phyloP scores from a whole-genome alignment of 1,140 invertebrate genomes.

The Heliconius hewitsoni region DNA sequence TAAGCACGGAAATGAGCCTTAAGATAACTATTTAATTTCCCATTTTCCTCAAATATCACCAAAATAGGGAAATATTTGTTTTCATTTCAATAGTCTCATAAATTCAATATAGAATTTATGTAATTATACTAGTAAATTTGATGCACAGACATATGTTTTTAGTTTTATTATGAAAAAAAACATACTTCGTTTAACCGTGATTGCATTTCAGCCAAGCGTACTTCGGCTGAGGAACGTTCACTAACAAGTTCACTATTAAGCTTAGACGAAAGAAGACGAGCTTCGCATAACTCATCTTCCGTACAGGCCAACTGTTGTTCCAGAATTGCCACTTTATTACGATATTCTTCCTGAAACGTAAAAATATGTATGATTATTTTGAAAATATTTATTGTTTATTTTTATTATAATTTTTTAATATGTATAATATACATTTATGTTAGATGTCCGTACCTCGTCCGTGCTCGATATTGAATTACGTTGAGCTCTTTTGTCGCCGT shows the following conservation, averaged over 20 bases:
- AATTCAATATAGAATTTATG: neutral
- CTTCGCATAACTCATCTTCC: constrained; percentile 94
- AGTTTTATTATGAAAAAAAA: neutral
- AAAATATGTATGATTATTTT: neutral
- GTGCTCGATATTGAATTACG: constrained; percentile 79
- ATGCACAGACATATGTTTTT: neutral
- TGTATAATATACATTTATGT: neutral
- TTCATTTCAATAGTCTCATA: neutral
- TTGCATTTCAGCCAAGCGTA: constrained; percentile 93
- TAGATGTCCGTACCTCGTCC: constrained; percentile 81
- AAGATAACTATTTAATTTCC: neutral
- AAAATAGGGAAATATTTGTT: neutral
- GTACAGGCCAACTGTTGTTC: constrained; percentile 91
- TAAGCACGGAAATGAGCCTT: too few species aligned
- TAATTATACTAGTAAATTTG: neutral
- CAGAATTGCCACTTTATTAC: constrained; percentile 85
- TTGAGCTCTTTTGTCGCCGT: constrained; percentile 68
- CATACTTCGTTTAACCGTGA: constrained; percentile 94
- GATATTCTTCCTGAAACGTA: constrained; percentile 80
- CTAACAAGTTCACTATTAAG: constrained; percentile 94
- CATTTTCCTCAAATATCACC: neutral
- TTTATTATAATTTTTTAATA: neutral
- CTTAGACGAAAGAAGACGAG: constrained; percentile 90
- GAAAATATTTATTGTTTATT: neutral
- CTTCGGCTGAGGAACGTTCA: constrained; percentile 92